Conservation (phyloP, 1,140 invertebrate species). For the Pseudoatta argentina region DNA sequence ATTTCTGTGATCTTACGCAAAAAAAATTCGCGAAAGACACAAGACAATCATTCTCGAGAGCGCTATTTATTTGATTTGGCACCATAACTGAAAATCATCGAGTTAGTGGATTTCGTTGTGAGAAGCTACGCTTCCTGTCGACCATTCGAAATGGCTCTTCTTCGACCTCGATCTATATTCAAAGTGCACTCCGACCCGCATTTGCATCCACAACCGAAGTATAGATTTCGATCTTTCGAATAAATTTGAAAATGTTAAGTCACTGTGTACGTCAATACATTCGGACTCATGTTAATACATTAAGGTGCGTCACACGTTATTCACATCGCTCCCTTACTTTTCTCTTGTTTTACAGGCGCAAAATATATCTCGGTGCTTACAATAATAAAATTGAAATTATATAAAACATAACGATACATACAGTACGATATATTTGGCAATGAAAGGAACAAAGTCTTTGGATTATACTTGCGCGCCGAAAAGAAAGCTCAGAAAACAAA, state of each 20-base stretch:
- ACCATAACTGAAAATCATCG: conserved; percentile 71
- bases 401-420: conserved; percentile 45
- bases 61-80: conserved; percentile 70
- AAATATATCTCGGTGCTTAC: conserved; percentile 2
- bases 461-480: conserved; percentile 7
- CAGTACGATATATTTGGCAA: conserved; percentile 51
- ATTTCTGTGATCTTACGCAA: background rate
- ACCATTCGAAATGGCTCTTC: conserved; percentile 20
- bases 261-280: conserved; percentile 2
- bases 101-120: background rate
- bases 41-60: conserved; percentile 5
- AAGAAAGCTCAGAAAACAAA: conserved; percentile 25
- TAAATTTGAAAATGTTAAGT: conserved; percentile 80
- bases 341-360: background rate
- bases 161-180: conserved; percentile 79
- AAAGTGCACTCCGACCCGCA: conserved; percentile 71
- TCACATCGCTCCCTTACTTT: background rate
- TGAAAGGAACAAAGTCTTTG: conserved; percentile 60
- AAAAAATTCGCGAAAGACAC: background rate
- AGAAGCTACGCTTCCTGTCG: conserved; percentile 41
- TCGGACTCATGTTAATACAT: conserved; percentile 54
- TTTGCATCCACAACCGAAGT: conserved; percentile 74
- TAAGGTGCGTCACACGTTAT: conserved; percentile 3
- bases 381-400: conserved; percentile 49
- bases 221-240: conserved; percentile 79